These are phyloP conservation scores for Alviniconcha strummeri DNA, from an alignment of 2,888 invertebrate species.

Conservation along the genomic window DNA sequence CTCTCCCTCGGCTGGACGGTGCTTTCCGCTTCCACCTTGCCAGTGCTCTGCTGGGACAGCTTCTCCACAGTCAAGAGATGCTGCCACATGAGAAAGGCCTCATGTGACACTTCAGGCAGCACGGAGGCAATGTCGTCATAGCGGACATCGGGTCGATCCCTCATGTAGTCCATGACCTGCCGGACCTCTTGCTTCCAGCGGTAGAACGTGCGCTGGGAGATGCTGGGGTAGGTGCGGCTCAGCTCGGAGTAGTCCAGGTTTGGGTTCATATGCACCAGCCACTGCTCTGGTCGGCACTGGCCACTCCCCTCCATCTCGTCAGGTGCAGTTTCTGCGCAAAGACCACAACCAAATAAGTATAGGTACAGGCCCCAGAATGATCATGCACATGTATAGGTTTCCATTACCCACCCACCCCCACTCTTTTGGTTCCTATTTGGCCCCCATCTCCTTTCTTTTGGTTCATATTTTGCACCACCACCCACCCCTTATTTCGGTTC, in stretches of 20 bases:
- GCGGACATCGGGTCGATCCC: slow-evolving; percentile 36
- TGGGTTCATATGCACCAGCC: slow-evolving; percentile 45
- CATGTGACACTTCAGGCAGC: slow-evolving; percentile 44
- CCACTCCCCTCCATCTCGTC: slow-evolving; percentile 22
- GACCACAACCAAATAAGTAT: no score
- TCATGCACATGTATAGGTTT: no score
- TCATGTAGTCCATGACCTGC: slow-evolving; percentile 44
- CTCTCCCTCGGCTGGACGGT: no score
- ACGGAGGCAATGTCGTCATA: slow-evolving; percentile 41
- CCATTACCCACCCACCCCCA: no score
- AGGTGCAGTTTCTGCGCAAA: no score
- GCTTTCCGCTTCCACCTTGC: no score
- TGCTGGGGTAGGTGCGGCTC: slow-evolving; percentile 37
- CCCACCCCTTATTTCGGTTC: no score
- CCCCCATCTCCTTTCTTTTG: no score
- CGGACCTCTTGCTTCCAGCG: slow-evolving; percentile 46
- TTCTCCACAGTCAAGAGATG: slow-evolving; percentile 21
- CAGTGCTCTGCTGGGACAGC: neutral
- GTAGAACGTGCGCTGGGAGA: slow-evolving; percentile 41
- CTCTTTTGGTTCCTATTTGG: no score
- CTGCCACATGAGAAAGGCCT: slow-evolving; percentile 44
- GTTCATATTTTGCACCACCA: no score
- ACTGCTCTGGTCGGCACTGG: slow-evolving; percentile 37
- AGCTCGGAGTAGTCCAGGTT: slow-evolving; percentile 44
- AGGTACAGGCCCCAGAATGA: no score